A percentile compares a stretch with the other conserved stretches of the same genome.
These are phyloP conservation scores for Eretmochelys imbricata DNA, from an alignment of 2,113 vertebrate species.

Conservation along the genomic window DNA sequence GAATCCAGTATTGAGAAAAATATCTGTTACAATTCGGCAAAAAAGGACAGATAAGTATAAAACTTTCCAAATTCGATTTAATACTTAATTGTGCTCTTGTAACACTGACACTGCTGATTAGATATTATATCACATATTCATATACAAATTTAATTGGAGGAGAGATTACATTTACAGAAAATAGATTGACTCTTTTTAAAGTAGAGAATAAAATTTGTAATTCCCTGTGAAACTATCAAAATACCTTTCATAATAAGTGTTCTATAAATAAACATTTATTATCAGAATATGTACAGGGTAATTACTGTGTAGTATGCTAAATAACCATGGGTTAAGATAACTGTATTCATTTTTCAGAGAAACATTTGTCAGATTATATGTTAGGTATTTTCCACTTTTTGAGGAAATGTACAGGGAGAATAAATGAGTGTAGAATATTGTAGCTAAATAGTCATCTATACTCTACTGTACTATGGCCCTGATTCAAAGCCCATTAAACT, in stretches of 20 bases:
- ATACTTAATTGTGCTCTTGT: not conserved
- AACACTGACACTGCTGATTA: not conserved
- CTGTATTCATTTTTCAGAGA: not conserved
- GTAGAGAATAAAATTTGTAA: not conserved
- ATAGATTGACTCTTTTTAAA: not conserved
- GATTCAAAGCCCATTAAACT: not conserved
- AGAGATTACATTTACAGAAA: not conserved
- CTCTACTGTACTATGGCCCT: rapidly evolving
- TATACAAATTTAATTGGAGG: not conserved
- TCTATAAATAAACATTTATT: not conserved
- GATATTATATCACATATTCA: not conserved
- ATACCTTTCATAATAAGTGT: not conserved
- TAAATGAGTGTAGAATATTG: not conserved
- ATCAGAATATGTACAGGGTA: not conserved
- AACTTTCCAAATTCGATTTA: not conserved
- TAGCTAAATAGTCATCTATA: not conserved
- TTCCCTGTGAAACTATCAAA: not conserved
- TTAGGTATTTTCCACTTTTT: not conserved
- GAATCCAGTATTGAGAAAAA: not conserved
- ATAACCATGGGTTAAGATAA: not conserved
- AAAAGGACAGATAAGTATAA: not conserved
- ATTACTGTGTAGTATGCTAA: not conserved
- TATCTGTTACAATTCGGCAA: not conserved
- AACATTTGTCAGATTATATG: not conserved
- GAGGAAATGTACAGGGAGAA: not conserved